Evolutionary conservation across 2,888 invertebrate species (phyloP), one percentile per base, ranked within the genome.

Genomic region (Tipula lateralis): DNA sequence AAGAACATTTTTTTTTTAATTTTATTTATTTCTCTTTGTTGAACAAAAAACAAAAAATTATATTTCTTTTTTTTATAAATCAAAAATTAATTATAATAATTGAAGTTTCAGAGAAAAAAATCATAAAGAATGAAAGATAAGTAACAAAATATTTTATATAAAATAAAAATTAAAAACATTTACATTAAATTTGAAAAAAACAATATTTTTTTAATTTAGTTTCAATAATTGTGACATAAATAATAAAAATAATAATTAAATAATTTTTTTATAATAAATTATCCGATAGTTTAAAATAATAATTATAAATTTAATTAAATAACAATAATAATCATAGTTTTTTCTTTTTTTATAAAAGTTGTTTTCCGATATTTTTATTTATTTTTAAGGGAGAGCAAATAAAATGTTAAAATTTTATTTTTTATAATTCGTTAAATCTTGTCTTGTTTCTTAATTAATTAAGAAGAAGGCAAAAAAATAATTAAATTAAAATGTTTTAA

Each of bases 21-120:
- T 66, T 66, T 66, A 66, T 66, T 66, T 66, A 66, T 66, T 66
- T 66, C 66, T 66, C 66, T 66, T 44, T 66, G 66, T 66, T 66
- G 66, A 66, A 66, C 66, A 66, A 66, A 66, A 66, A 66, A 66
- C 66, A 66, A 66, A 66, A 66, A 66, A 66, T 66, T 66, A 66
- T 66, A 24, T 66, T 66, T 66, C 12, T 24, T 66, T 66, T 66
- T 50, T 50, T 50, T 16, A 19, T 19, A 19, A 50, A 50, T 19
- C 24, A 66, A 66, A 66, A 66, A 19, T 66, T 66, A 24, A 66
- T 66, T 12, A 24, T 66, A 66, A 66, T 66, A 24, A 24, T 66
- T 66, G 66, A 24, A 66, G 24, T 24, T 24, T 24, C 19, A 66
- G 16, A 44, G 44, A 66, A 24, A 24, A 66, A 44, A 66, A 66